Percentiles rank a stretch among this genome's conserved stretches.
These are phyloP conservation scores for Apeira syringaria DNA, from an alignment of 2,888 invertebrate species.

Conservation along the genomic window DNA sequence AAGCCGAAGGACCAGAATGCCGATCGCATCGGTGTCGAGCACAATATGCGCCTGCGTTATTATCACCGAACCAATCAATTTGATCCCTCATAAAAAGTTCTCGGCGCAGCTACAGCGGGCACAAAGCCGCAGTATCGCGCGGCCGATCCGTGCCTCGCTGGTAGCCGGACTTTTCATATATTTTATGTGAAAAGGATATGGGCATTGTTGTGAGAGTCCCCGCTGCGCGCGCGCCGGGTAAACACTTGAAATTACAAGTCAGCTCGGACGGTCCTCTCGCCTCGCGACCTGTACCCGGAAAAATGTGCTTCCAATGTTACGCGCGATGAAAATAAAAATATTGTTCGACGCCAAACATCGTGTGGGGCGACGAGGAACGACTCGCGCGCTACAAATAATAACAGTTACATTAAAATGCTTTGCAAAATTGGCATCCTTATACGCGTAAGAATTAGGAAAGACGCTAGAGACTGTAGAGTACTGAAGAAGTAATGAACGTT, in stretches of 20 bases:
- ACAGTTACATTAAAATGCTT: slow-evolving; percentile 3
- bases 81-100: slow-evolving; percentile 82
- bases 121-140: slow-evolving; percentile 73
- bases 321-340: slow-evolving; percentile 70
- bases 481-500: no score
- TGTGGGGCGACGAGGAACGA: slow-evolving; percentile 36
- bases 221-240: slow-evolving; percentile 71
- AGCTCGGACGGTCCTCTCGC: slow-evolving; percentile 54
- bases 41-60: slow-evolving; percentile 72
- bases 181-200: slow-evolving; percentile 83
- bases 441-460: no score
- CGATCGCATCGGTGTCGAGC: slow-evolving; percentile 35
- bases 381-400: slow-evolving; percentile 26
- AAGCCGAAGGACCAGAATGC: slow-evolving; percentile 40
- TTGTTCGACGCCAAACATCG: slow-evolving; percentile 38
- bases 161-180: slow-evolving; percentile 79
- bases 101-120: slow-evolving; percentile 70
- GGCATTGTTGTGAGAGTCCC: slow-evolving; percentile 77
- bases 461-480: no score
- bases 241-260: slow-evolving; percentile 82
- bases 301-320: slow-evolving; percentile 82
- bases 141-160: slow-evolving; percentile 71
- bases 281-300: slow-evolving; percentile 48
- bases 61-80: slow-evolving; percentile 82
- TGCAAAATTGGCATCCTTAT: no score